These are phyloP conservation scores for Malurus melanocephalus DNA, from an alignment of 2,113 vertebrate species.

Conservation along the genomic window DNA sequence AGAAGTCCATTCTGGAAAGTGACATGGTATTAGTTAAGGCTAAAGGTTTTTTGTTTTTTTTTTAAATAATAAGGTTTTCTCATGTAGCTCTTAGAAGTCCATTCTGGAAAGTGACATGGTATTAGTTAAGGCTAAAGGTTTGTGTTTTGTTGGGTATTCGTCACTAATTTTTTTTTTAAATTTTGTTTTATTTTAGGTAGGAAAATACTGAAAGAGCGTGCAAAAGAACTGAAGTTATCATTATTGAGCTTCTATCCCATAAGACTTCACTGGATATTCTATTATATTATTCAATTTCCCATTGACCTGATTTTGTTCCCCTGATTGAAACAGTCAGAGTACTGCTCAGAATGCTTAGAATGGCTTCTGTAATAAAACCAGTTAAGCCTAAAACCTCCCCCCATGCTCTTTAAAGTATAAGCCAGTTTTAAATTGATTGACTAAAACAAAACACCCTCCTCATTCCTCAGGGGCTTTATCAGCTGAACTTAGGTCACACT, in stretches of 20 bases:
- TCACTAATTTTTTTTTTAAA: background rate
- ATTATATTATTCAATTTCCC: conserved; percentile 35
- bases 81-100: background rate
- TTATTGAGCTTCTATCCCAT: conserved; percentile 17
- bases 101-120: background rate
- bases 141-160: background rate
- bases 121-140: background rate
- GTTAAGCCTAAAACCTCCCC: background rate
- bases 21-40: background rate
- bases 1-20: background rate
- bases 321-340: background rate
- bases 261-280: background rate
- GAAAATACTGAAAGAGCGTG: background rate
- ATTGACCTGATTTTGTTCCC: conserved; percentile 41
- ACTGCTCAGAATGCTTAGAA: background rate
- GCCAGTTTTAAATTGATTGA: background rate
- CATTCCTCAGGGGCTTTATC: background rate
- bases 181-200: background rate
- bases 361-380: background rate
- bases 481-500: conserved; percentile 2
- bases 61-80: background rate
- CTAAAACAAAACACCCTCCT: background rate
- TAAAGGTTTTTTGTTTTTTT: background rate
- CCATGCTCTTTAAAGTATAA: background rate
- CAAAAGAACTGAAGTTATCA: background rate